Percentiles rank a stretch among this genome's conserved stretches.
phyloP scores from a whole-genome alignment of 2,888 invertebrate genomes.

The Pheosia tremula region DNA sequence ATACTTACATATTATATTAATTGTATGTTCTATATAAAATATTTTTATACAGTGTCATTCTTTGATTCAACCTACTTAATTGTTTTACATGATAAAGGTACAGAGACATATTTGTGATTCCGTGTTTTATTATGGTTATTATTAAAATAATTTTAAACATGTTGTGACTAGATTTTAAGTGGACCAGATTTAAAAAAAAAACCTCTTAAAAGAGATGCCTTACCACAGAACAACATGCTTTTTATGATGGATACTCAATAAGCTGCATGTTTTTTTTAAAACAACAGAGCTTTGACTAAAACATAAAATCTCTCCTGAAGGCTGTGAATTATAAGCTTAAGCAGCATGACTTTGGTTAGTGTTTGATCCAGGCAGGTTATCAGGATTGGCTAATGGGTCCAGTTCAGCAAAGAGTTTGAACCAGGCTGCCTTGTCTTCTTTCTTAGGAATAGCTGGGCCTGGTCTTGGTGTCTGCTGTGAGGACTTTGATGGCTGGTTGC shows the following conservation, averaged over 20 bases:
- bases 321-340: slow-evolving; percentile 40
- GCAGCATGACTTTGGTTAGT: slow-evolving; percentile 81
- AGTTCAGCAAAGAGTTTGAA: slow-evolving; percentile 96
- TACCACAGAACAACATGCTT: not conserved
- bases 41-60: too few species aligned
- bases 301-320: slow-evolving; percentile 11
- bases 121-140: too few species aligned
- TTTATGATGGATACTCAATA: not conserved
- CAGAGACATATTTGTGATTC: too few species aligned
- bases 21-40: not conserved
- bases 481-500: slow-evolving; percentile 36
- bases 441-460: slow-evolving; percentile 62
- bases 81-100: too few species aligned
- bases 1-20: not conserved
- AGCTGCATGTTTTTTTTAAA: too few species aligned
- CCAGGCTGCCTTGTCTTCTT: slow-evolving; percentile 88
- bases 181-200: too few species aligned
- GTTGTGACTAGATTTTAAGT: too few species aligned
- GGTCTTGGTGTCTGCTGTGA: slow-evolving; percentile 13
- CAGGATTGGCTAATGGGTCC: slow-evolving; percentile 95
- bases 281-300: too few species aligned
- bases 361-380: slow-evolving; percentile 78
- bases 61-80: too few species aligned
- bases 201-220: too few species aligned
- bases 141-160: too few species aligned